Conservation (phyloP, 1,140 invertebrate species). For the Lethocerus indicus region DNA sequence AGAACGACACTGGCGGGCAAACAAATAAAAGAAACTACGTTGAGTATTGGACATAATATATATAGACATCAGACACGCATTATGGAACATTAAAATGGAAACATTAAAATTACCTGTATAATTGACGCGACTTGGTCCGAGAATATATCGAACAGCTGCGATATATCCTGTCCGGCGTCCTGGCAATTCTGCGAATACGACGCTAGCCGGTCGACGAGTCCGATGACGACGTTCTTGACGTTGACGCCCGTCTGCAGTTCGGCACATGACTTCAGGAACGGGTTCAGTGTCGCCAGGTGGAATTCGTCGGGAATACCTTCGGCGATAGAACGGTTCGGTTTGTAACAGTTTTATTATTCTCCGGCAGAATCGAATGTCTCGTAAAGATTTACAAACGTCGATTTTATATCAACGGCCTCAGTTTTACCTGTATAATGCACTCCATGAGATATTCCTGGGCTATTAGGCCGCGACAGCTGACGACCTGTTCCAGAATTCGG, state of each 20-base stretch:
- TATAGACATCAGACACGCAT: not conserved
- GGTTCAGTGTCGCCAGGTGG: conserved; percentile 85
- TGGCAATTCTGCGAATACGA: conserved; percentile 61
- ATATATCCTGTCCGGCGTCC: conserved; percentile 45
- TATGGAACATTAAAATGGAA: too few relatives aligned
- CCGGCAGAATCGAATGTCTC: not conserved
- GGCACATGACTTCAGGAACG: conserved; percentile 92
- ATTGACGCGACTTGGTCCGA: conserved; percentile 94
- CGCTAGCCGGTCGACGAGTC: conserved; percentile 83
- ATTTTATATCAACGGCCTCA: not conserved
- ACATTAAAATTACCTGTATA: conserved; percentile 50
- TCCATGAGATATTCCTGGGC: conserved; percentile 99
- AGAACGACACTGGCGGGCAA: conserved; percentile 70
- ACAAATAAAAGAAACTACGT: too few relatives aligned
- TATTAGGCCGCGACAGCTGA: conserved; percentile 94
- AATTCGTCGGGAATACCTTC: conserved; percentile 99
- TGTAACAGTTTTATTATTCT: not conserved
- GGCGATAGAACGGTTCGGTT: too few relatives aligned
- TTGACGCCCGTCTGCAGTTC: conserved; percentile 91
- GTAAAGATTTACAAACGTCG: not conserved
- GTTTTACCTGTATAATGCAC: conserved; percentile 88
- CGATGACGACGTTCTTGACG: conserved; percentile 96
- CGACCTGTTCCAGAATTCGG: conserved; percentile 91
- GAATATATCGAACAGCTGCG: conserved; percentile 95
- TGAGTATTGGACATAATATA: not conserved